Conservation (phyloP, 2,113 vertebrate genomes). For the Burhinus oedicnemus region DNA sequence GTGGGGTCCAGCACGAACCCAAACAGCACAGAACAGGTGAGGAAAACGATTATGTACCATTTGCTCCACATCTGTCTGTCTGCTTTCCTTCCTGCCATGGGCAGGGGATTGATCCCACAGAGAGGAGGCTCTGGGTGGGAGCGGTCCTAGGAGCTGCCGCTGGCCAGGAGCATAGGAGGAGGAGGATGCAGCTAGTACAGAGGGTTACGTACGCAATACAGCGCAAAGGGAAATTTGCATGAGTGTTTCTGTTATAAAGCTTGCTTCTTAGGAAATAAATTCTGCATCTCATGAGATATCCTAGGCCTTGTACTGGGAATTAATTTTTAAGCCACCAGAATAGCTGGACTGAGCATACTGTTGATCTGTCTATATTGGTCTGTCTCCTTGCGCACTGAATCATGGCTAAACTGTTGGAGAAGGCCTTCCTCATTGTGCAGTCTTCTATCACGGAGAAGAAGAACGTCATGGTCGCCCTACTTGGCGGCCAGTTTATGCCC, state of each 20-base stretch:
- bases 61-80: not conserved
- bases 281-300: not conserved
- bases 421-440: not conserved
- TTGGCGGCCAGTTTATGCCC: not conserved
- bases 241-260: not conserved
- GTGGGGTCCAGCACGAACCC: constrained; percentile 85
- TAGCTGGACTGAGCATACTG: not conserved
- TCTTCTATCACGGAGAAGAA: not conserved
- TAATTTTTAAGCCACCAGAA: not conserved
- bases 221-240: not conserved
- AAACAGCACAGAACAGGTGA: constrained; percentile 90
- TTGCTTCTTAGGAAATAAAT: not conserved
- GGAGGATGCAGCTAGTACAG: not conserved
- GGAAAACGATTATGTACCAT: not conserved
- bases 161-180: not conserved
- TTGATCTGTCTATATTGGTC: not conserved
- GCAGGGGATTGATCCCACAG: not conserved
- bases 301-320: not conserved
- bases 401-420: not conserved
- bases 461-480: not conserved
- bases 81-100: not conserved
- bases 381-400: not conserved
- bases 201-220: not conserved
- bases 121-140: not conserved
- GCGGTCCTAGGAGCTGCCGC: not conserved